Base-by-base conservation (phyloP, 2,113 vertebrate species). In the Redunca redunca region DNA sequence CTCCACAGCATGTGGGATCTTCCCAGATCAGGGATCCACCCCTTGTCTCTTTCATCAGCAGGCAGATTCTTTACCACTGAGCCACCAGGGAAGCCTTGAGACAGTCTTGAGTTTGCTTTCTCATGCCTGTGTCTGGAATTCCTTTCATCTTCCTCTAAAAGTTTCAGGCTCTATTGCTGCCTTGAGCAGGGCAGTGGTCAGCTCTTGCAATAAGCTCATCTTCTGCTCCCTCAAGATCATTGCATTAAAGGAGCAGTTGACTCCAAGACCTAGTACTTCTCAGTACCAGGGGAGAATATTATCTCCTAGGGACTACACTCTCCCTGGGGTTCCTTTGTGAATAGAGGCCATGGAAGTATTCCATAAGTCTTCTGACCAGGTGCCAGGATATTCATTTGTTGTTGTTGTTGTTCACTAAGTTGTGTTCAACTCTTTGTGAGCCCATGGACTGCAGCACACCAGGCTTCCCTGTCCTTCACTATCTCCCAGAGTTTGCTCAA, bases 231-330 rank as follows among this genome's bases (percentile, higher is more conserved):
- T 17, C 1, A 64, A 95, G 55, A 91, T 78, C 46, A 82, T 60
- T 96, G 30, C 82, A 30, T 88, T 94, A 96, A 93, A 96, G 25
- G 25, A 91, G 55, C 28, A 86, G 48, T 60, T 95, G 87, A 88
- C 14, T 85, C n/a, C 25, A 58, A 86, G 46, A 11, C 10, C 10
- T 92, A 43, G 2, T 62, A 2, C 91, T 97, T 96, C 91, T 96
- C 23, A 93, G 19, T 81, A 82, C 13, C 43, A 57, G 6, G 28
- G 52, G 12, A 25, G 53, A 46, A 77, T 83, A 40, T 30, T 85
- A 48, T 58, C 2, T 74, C 80, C 67, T 88, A 67, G 3, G 93
- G 80, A 89, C 33, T 67, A 33, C 46, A 17, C 46, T 43, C 11
- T 80, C 52, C 28, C 83, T 87, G 58, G 23, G 14, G 16, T 74